Base-by-base conservation (phyloP, 2,888 invertebrate genomes). In the Macrosiphum euphorbiae region DNA sequence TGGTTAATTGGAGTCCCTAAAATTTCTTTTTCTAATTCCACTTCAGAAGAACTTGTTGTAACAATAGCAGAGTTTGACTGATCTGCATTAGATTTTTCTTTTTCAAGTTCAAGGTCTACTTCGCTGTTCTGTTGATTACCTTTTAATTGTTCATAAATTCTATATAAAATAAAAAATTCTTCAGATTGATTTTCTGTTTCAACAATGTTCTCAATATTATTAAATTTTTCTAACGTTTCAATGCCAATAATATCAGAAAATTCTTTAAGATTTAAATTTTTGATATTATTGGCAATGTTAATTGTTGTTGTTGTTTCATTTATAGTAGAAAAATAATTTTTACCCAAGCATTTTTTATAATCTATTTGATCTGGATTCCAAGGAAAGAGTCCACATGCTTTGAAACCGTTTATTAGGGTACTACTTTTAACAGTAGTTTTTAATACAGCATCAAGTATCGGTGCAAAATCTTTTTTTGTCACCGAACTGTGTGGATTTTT, bases 161-260 rank as follows among this genome's bases (percentile, higher is more conserved):
- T 16, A 1, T 87, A 16, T n/a, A 87, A 87, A 87, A 50, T 87
- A 50, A 87, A 87, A 87, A 87, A 87, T 16, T 87, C 87, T 50
- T 87, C 86, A 47, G 86, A 87, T 1, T n/a, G 5, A n/a, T 50
- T 87, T 35, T 87, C 35, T 1, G n/a, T 87, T 87, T 87, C 50
- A n/a, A 87, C 87, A 16, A n/a, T 5, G 5, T 47, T 13, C 0
- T 78, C 4, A 16, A 84, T 84, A 61, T 61, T 61, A 10, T 61
- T 61, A 5, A 87, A 50, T 28, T 87, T 87, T 35, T 28, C 50
- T 28, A 87, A 0, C 2, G n/a, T 87, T 47, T 87, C n/a, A 50
- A 16, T 20, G 20, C 50, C 44, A 44, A 44, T 44, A 44, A 44
- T 44, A 44, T 44, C 44, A 5, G 44, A 44, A 44, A 44, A 44